Conservation (phyloP, 2,888 invertebrate species). For the Elmis aenea region DNA sequence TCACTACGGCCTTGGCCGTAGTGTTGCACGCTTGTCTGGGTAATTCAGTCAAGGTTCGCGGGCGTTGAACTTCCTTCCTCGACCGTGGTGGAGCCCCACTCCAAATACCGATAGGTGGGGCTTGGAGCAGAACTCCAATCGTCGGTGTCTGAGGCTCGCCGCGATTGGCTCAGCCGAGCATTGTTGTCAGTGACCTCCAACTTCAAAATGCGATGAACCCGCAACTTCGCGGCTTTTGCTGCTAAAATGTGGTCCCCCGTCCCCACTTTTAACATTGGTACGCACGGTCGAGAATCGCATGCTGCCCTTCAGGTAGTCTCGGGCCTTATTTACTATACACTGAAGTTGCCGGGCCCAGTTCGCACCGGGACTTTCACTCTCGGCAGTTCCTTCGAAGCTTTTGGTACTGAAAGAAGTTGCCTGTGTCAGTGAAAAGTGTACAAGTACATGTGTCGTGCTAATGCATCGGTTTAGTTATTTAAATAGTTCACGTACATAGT, state of each 20-base stretch:
- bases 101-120: constrained; percentile 32
- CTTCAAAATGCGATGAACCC: constrained; percentile 75
- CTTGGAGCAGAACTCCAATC: constrained; percentile 44
- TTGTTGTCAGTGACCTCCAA: constrained; percentile 80
- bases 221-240: constrained; percentile 53
- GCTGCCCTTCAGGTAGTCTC: constrained; percentile 46
- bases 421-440: constrained; percentile 22
- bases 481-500: no score
- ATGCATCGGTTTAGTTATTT: no score
- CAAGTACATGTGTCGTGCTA: constrained; percentile 12
- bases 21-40: constrained; percentile 56
- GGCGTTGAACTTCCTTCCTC: constrained; percentile 67
- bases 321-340: constrained; percentile 46
- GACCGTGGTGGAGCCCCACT: constrained; percentile 28
- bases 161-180: constrained; percentile 51
- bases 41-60: constrained; percentile 83
- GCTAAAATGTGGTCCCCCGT: constrained; percentile 49
- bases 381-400: constrained; percentile 42
- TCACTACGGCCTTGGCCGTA: constrained; percentile 38
- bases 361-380: constrained; percentile 49
- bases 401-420: constrained; percentile 23
- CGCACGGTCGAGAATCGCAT: constrained; percentile 39
- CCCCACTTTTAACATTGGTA: constrained; percentile 43
- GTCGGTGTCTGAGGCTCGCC: constrained; percentile 43
- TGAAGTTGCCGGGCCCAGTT: constrained; percentile 43